These are phyloP conservation scores for Galeruca laticollis DNA, from an alignment of 2,888 invertebrate species.

Conservation along the genomic window DNA sequence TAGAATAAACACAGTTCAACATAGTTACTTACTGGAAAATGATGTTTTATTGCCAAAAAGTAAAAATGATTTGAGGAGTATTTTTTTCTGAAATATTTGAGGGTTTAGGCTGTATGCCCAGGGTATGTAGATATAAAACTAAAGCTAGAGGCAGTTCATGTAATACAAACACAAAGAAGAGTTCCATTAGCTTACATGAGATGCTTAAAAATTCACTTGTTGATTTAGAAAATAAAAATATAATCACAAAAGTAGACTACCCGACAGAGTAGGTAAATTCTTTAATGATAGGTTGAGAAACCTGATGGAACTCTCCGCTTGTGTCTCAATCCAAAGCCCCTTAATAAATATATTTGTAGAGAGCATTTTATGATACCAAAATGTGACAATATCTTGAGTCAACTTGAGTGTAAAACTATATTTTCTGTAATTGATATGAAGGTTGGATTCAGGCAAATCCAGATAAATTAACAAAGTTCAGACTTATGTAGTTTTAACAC, in stretches of 20 bases:
- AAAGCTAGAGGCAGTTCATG: slow-evolving; percentile 39
- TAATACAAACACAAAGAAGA: slow-evolving; percentile 41
- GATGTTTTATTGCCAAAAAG: too few species aligned
- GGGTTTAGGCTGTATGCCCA: slow-evolving; percentile 33
- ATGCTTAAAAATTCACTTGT: slow-evolving; percentile 43
- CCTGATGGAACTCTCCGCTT: slow-evolving; percentile 6
- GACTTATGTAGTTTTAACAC: slow-evolving; percentile 46
- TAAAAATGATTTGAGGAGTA: slow-evolving; percentile 23
- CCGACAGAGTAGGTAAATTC: slow-evolving; percentile 25
- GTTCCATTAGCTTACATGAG: slow-evolving; percentile 45
- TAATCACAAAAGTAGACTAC: too few species aligned
- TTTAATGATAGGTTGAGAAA: slow-evolving; percentile 2
- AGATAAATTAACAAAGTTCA: slow-evolving; percentile 14
- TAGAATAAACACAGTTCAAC: too few species aligned
- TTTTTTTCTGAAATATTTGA: slow-evolving; percentile 36
- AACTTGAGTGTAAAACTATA: too few species aligned
- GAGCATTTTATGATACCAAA: too few species aligned
- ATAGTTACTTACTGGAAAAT: too few species aligned
- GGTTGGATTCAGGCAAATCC: slow-evolving; percentile 12
- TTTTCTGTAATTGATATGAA: too few species aligned
- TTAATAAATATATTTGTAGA: slow-evolving; percentile 3
- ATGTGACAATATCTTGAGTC: too few species aligned
- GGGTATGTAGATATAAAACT: slow-evolving; percentile 42
- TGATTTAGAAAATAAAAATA: too few species aligned
- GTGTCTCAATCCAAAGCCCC: slow-evolving; percentile 2